Conservation (phyloP, 1,140 invertebrate genomes). For the Drosophila pandora region DNA sequence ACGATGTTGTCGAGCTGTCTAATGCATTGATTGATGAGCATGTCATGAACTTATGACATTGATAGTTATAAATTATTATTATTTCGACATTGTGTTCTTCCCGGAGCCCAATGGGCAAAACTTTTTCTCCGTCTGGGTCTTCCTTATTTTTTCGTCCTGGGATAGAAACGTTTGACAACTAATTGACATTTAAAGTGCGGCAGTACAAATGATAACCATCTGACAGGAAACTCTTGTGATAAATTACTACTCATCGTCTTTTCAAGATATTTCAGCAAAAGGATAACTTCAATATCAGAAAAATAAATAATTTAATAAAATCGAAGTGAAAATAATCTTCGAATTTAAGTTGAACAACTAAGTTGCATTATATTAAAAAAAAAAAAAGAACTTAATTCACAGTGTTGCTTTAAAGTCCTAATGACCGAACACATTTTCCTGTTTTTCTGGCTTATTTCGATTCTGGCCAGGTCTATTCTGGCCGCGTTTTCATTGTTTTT, state of each 20-base stretch:
- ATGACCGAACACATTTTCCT: conserved; percentile 72
- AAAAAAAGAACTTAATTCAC: background rate
- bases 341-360: background rate
- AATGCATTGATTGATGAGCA: conserved; percentile 80
- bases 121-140: conserved; percentile 25
- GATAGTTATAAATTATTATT: conserved; percentile 82
- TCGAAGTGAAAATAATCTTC: too few species aligned
- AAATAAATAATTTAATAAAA: background rate
- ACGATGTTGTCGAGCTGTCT: conserved; percentile 59
- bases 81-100: conserved; percentile 70
- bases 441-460: conserved; percentile 47
- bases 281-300: background rate
- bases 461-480: conserved; percentile 24
- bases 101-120: conserved; percentile 43
- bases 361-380: too few species aligned
- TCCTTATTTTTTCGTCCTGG: conserved; percentile 1
- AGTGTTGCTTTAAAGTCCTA: conserved; percentile 37
- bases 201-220: conserved; percentile 39
- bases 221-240: conserved; percentile 21
- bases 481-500: conserved; percentile 44
- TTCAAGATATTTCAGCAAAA: background rate
- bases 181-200: conserved; percentile 77
- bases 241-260: conserved; percentile 21
- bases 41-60: conserved; percentile 82
- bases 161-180: conserved; percentile 70